These are phyloP conservation scores for Caiman crocodilus DNA, from an alignment of 2,797 vertebrate genomes.

Conservation along the genomic window DNA sequence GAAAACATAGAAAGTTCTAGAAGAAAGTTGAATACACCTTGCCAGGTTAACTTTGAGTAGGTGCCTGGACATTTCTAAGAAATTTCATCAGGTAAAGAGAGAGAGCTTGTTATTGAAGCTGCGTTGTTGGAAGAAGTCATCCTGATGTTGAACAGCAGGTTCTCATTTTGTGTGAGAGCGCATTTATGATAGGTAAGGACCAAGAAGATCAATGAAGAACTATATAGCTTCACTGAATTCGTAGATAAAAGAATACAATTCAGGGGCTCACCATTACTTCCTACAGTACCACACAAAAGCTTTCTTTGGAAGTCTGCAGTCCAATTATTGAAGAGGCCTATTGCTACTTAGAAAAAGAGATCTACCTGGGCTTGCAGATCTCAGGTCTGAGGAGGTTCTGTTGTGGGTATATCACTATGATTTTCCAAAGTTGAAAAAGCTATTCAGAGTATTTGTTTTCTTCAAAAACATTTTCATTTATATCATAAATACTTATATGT, in stretches of 20 bases:
- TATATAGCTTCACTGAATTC: not conserved
- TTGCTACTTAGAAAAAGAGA: not conserved
- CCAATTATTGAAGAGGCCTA: not conserved
- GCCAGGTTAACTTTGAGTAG: not conserved
- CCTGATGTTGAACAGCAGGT: not conserved
- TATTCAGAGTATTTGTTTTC: not conserved
- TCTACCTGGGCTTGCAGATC: not conserved
- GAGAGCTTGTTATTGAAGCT: not conserved
- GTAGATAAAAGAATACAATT: not conserved
- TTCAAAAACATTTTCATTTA: not conserved
- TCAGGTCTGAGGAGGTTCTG: not conserved
- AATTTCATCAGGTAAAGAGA: not conserved
- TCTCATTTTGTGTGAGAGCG: not conserved
- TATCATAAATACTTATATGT: not conserved
- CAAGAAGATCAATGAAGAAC: not conserved
- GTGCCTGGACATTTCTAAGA: not conserved
- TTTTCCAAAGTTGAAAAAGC: not conserved
- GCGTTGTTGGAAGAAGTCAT: not conserved
- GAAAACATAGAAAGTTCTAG: not conserved
- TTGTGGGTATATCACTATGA: not conserved
- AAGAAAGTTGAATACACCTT: not conserved
- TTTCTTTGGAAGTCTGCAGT: not conserved
- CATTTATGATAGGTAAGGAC: not conserved
- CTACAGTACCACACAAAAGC: accelerated
- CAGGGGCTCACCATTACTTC: not conserved